Conservation (phyloP, 2,113 vertebrate genomes). For the Oxyruncus cristatus region DNA sequence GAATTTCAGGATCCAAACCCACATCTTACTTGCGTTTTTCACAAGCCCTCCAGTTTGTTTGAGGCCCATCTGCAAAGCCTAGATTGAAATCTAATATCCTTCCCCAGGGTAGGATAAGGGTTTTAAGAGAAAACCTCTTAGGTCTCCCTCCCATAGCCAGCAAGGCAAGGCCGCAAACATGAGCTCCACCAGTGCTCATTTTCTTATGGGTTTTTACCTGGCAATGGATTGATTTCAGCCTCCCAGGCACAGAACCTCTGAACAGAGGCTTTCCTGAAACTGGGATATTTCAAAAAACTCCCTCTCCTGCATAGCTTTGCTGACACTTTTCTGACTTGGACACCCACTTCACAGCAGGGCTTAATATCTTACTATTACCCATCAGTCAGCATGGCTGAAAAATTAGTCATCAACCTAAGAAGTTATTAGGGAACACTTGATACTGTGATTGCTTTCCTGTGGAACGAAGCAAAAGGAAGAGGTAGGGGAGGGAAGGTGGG, state of each 20-base stretch:
- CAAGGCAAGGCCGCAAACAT: constrained; percentile 20
- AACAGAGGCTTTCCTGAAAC: not conserved
- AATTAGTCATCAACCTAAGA: constrained; percentile 58
- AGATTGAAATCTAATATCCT: constrained; percentile 14
- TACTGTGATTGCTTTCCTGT: constrained; percentile 39
- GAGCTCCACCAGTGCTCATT: constrained; percentile 12
- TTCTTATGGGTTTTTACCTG: constrained; percentile 33
- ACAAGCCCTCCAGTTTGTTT: not conserved
- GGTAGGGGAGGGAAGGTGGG: not conserved
- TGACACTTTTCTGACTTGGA: constrained; percentile 7
- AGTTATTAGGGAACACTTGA: constrained; percentile 58
- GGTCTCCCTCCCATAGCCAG: not conserved
- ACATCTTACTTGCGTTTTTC: not conserved
- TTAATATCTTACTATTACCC: constrained; percentile 4
- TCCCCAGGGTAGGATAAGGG: not conserved
- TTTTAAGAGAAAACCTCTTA: not conserved
- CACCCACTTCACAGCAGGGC: not conserved
- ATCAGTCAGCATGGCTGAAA: constrained; percentile 37
- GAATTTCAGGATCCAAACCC: constrained; percentile 42
- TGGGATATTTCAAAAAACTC: not conserved
- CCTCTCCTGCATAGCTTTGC: not conserved
- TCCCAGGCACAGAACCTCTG: not conserved
- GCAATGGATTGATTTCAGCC: not conserved
- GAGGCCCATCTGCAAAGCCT: not conserved
- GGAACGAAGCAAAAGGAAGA: not conserved